A percentile compares a stretch with the other conserved stretches of the same genome.
Conservation (phyloP, 2,113 vertebrate species). For the Trochalopteron elliotii region DNA sequence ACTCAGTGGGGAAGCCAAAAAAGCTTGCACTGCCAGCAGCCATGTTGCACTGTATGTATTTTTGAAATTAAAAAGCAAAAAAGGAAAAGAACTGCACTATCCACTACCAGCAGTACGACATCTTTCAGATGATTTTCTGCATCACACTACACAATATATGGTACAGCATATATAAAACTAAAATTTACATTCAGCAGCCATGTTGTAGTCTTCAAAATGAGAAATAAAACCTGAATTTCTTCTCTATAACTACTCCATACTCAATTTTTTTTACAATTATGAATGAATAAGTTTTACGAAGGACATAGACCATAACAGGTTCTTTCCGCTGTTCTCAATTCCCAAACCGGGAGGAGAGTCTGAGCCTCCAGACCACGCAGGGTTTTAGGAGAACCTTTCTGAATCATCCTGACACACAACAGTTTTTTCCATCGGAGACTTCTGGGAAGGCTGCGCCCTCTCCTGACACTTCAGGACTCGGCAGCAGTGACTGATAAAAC, state of each 20-base stretch:
- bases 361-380: not conserved
- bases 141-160: not conserved
- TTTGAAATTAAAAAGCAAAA: not conserved
- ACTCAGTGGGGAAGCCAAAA: not conserved
- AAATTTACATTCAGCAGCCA: not conserved
- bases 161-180: not conserved
- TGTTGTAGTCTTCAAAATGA: not conserved
- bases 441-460: conserved; percentile 30
- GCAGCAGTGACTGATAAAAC: not conserved
- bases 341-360: not conserved
- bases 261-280: not conserved
- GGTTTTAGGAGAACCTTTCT: not conserved
- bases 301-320: not conserved
- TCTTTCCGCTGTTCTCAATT: not conserved
- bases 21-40: not conserved
- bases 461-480: not conserved
- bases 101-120: not conserved
- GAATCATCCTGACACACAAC: not conserved
- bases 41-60: not conserved
- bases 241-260: not conserved
- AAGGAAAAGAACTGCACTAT: not conserved
- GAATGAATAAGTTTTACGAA: not conserved
- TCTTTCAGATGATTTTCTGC: not conserved
- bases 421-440: not conserved
- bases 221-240: not conserved